Conservation (phyloP, 1,140 invertebrate species). For the Mycetomoellerius zeteki region DNA sequence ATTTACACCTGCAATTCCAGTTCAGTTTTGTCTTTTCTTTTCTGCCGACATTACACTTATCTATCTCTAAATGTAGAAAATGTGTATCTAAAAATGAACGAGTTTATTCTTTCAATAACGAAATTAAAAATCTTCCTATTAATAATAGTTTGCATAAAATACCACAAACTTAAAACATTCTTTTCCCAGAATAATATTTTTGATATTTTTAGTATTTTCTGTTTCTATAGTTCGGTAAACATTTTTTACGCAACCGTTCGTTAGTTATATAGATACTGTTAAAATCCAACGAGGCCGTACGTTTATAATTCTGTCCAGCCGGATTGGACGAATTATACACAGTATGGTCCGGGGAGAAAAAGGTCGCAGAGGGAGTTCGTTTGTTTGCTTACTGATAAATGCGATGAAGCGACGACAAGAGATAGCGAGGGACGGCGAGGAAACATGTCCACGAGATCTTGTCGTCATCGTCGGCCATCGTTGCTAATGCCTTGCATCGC, state of each 20-base stretch:
- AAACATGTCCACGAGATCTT: conserved; percentile 46
- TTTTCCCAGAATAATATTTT: neutral
- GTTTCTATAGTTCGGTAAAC: neutral
- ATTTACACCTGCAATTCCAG: neutral
- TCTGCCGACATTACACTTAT: neutral
- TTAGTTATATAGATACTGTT: neutral
- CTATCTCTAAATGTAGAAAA: neutral
- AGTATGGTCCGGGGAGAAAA: conserved; percentile 61
- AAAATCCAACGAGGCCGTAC: neutral
- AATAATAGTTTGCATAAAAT: neutral
- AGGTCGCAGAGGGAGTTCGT: conserved; percentile 69
- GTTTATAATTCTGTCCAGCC: conserved; percentile 39
- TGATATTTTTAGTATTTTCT: neutral
- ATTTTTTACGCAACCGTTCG: conserved; percentile 1
- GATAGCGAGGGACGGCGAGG: conserved; percentile 46
- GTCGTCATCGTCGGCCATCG: conserved; percentile 61
- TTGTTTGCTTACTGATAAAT: conserved; percentile 74
- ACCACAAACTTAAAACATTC: neutral
- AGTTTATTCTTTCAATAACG: neutral
- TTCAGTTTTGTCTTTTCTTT: neutral
- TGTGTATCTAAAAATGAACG: neutral
- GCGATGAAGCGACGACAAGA: neutral
- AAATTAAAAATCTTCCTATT: neutral
- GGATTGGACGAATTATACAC: conserved; percentile 40
- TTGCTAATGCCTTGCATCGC: conserved; percentile 61